Conservation (phyloP, 2,888 invertebrate genomes). For the Rapana venosa region DNA sequence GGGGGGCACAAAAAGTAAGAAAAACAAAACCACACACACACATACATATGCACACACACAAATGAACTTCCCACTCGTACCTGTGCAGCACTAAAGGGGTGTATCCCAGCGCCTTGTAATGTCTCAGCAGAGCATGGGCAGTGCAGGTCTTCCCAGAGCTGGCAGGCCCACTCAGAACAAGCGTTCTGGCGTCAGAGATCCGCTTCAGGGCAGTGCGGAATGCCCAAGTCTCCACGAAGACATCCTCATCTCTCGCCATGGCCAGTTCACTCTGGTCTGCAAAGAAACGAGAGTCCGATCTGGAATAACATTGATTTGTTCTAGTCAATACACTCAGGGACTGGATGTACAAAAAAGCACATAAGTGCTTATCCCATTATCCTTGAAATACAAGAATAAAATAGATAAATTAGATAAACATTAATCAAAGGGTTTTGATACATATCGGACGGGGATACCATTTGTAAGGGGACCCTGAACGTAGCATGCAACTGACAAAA, state of each 20-base stretch:
- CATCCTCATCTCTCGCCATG: neutral
- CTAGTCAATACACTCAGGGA: too few relatives aligned
- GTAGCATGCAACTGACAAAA: too few relatives aligned
- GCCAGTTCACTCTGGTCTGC: slow-evolving; percentile 18
- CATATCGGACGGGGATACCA: too few relatives aligned
- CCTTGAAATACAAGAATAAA: too few relatives aligned
- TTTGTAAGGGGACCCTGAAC: too few relatives aligned
- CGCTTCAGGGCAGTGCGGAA: neutral
- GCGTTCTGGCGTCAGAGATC: neutral
- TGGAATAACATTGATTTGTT: too few relatives aligned
- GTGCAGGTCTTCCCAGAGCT: slow-evolving; percentile 12
- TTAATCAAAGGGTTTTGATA: too few relatives aligned
- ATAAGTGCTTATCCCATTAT: too few relatives aligned
- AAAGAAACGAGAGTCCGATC: neutral
- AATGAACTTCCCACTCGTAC: neutral
- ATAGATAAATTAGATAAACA: too few relatives aligned
- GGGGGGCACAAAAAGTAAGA: too few relatives aligned
- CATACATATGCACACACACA: too few relatives aligned
- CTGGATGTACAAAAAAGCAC: too few relatives aligned
- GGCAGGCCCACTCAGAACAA: neutral
- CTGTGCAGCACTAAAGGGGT: slow-evolving; percentile 24
- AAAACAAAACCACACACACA: neutral
- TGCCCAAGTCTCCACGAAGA: slow-evolving; percentile 21
- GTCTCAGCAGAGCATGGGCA: slow-evolving; percentile 7
- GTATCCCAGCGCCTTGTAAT: neutral